These are phyloP conservation scores for Morelia viridis DNA, from an alignment of 2,797 vertebrate species.

Conservation along the genomic window DNA sequence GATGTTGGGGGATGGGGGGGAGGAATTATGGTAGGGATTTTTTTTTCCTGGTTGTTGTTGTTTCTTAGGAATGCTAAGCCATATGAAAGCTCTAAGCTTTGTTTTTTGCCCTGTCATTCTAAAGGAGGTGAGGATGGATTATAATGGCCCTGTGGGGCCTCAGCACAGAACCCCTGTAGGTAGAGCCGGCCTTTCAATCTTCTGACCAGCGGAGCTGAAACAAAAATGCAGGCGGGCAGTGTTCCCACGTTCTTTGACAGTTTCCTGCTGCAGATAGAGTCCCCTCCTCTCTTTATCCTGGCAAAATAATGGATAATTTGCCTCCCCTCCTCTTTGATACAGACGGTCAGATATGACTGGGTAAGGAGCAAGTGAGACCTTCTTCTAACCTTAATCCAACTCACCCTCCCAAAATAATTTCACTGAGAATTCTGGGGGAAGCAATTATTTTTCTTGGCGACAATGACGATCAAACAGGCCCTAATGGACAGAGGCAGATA, in stretches of 20 bases:
- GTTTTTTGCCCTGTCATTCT: conserved; percentile 80
- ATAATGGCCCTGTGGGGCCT: conserved; percentile 80
- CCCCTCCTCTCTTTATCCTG: conserved; percentile 74
- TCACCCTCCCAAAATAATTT: conserved; percentile 75
- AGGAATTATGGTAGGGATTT: conserved; percentile 3
- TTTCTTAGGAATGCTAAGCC: conserved; percentile 78
- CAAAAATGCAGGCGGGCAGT: conserved; percentile 79
- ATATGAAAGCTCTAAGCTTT: conserved; percentile 76
- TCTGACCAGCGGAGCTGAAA: conserved; percentile 88
- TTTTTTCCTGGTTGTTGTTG: conserved; percentile 56
- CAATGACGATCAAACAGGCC: conserved; percentile 71
- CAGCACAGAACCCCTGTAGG: conserved; percentile 81
- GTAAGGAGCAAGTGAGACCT: conserved; percentile 68
- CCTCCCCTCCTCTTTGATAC: conserved; percentile 76
- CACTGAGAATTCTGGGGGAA: conserved; percentile 73
- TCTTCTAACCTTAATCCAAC: conserved; percentile 72
- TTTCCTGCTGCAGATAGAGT: conserved; percentile 78
- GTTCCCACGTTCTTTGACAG: conserved; percentile 85
- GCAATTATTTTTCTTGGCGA: conserved; percentile 74
- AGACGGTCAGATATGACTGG: conserved; percentile 73
- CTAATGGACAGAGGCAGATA: conserved; percentile 70
- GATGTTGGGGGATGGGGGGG: conserved; percentile 55
- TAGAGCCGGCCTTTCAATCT: conserved; percentile 78
- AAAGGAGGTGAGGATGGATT: conserved; percentile 82
- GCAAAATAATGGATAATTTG: conserved; percentile 76